phyloP scores from a whole-genome alignment of 92 coral and sea anemone genomes.

The Paramuricea clavata region DNA sequence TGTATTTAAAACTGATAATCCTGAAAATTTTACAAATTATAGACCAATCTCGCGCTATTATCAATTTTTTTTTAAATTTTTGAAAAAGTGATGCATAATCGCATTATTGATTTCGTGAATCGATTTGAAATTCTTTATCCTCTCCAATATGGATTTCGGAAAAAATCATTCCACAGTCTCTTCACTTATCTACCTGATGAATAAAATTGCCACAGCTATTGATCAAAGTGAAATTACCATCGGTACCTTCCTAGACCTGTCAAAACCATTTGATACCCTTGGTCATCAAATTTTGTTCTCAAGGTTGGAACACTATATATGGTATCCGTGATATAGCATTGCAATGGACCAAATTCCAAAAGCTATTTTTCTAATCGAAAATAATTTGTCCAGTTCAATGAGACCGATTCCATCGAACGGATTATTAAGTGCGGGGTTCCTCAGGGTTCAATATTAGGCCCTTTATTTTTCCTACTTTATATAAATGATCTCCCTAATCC shows the following conservation, averaged over 20 bases:
- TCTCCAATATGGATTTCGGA: not conserved
- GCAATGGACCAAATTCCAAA: not conserved
- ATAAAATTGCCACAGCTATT: not conserved
- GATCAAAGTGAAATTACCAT: constrained; percentile 10
- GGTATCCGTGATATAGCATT: not conserved
- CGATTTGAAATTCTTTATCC: constrained; percentile 1
- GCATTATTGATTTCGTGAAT: constrained; percentile 8
- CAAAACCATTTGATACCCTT: not conserved
- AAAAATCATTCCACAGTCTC: constrained; percentile 2
- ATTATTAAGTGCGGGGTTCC: not conserved
- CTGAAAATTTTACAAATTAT: not conserved
- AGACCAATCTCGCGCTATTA: constrained; percentile 9
- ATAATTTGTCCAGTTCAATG: not conserved
- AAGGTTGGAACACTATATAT: not conserved
- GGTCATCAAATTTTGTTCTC: not conserved
- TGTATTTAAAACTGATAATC: constrained; percentile 2
- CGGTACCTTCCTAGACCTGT: not conserved
- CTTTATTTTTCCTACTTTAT: not conserved
- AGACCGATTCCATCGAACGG: not conserved
- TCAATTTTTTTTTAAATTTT: not conserved
- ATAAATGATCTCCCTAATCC: not conserved
- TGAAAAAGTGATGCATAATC: not conserved
- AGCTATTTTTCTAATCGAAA: not conserved
- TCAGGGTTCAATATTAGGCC: not conserved
- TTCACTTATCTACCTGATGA: not conserved